A percentile compares a stretch with the other conserved stretches of the same genome.
phyloP scores from a whole-genome alignment of 2,797 vertebrate genomes.

The Rhinichthys osculus region DNA sequence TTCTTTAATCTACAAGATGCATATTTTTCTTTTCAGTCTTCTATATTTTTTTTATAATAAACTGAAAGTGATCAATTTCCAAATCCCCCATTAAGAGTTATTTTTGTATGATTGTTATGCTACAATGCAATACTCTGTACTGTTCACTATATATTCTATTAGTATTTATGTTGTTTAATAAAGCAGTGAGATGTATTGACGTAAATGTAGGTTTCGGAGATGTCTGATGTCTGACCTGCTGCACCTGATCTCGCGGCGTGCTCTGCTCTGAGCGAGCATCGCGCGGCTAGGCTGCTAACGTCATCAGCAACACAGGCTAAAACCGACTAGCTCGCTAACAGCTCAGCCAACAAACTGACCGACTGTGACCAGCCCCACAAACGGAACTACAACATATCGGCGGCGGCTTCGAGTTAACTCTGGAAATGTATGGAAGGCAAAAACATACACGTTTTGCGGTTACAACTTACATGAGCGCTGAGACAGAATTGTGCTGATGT shows the following conservation, averaged over 20 bases:
- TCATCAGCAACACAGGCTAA: conserved; percentile 40
- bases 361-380: background rate
- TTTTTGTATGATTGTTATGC: background rate
- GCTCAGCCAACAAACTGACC: background rate
- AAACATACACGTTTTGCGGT: background rate
- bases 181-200: background rate
- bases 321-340: conserved; percentile 30
- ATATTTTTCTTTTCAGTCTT: background rate
- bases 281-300: conserved; percentile 28
- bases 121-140: background rate
- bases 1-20: background rate
- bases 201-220: background rate
- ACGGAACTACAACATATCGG: background rate
- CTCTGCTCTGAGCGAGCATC: background rate
- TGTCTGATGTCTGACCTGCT: conserved; percentile 31
- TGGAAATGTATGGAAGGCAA: background rate
- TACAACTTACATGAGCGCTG: conserved; percentile 80
- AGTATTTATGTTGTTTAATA: background rate
- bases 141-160: background rate
- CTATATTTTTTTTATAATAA: background rate
- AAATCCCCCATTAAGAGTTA: background rate
- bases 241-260: conserved; percentile 35
- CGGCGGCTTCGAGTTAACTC: background rate
- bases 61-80: background rate
- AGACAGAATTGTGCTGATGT: conserved; percentile 81